A percentile compares a stretch with the other conserved stretches of the same genome.
phyloP scores from a whole-genome alignment of 2,113 vertebrate species.

The Cyanoramphus novaezelandiae region DNA sequence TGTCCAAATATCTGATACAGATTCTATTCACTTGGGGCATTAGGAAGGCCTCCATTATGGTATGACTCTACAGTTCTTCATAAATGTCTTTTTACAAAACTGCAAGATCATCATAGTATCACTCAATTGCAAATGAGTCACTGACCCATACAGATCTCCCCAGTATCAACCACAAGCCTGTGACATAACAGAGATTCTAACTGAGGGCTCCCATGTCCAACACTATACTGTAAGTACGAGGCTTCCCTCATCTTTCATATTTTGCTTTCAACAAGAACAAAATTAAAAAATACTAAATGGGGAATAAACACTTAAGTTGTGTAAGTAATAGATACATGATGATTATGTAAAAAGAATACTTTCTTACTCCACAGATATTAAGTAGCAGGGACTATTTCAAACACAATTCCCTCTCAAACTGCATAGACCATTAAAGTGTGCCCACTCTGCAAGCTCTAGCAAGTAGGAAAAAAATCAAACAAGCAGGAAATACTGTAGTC shows the following conservation, averaged over 20 bases:
- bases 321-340: accelerated
- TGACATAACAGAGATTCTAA: neutral
- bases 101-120: neutral
- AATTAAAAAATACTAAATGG: neutral
- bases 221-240: neutral
- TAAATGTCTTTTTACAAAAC: neutral
- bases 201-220: neutral
- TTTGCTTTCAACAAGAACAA: neutral
- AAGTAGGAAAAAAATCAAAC: neutral
- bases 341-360: neutral
- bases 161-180: neutral
- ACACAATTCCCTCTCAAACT: neutral
- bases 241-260: neutral
- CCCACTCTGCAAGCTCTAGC: neutral
- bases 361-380: neutral
- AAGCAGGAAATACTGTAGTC: neutral
- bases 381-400: neutral
- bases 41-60: neutral
- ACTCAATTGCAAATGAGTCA: neutral
- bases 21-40: neutral
- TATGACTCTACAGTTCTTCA: neutral
- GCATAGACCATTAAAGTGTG: neutral
- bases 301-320: neutral
- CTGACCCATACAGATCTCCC: neutral
- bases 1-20: neutral